phyloP scores from a whole-genome alignment of 2,113 vertebrate species.

The Oreamnos americanus region DNA sequence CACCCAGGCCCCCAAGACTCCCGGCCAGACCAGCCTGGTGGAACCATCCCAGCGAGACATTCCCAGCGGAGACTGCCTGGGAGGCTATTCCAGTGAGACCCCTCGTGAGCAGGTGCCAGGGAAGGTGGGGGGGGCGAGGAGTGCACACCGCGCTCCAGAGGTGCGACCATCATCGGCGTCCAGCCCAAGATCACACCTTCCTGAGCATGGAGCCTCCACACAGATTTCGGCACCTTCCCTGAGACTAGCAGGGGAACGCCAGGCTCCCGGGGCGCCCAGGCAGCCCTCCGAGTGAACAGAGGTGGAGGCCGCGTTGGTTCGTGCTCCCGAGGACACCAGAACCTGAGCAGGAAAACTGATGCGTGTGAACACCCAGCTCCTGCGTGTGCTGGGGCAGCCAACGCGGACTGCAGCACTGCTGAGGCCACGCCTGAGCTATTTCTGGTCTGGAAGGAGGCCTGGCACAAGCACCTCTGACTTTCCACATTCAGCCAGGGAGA shows the following conservation, averaged over 20 bases:
- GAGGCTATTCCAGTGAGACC: background rate
- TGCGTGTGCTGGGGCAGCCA: background rate
- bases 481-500: conserved; percentile 51
- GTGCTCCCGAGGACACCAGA: conserved; percentile 26
- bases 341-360: conserved; percentile 7
- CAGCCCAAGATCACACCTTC: conserved; percentile 6
- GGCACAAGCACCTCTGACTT: conserved; percentile 62
- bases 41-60: rapidly evolving
- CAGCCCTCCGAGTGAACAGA: background rate
- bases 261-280: background rate
- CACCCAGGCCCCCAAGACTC: background rate
- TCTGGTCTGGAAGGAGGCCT: conserved; percentile 59
- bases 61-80: background rate
- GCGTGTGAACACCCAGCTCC: background rate
- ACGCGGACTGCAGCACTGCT: background rate
- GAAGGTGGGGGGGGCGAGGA: no score
- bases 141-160: background rate
- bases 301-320: background rate
- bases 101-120: background rate
- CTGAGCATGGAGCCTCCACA: background rate
- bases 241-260: background rate
- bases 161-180: background rate
- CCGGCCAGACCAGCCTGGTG: background rate
- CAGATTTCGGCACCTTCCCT: background rate
- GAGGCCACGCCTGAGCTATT: conserved; percentile 50